Conservation (phyloP, 35 echinoderm and acorn worm species). For the Apostichopus parvimensis region DNA sequence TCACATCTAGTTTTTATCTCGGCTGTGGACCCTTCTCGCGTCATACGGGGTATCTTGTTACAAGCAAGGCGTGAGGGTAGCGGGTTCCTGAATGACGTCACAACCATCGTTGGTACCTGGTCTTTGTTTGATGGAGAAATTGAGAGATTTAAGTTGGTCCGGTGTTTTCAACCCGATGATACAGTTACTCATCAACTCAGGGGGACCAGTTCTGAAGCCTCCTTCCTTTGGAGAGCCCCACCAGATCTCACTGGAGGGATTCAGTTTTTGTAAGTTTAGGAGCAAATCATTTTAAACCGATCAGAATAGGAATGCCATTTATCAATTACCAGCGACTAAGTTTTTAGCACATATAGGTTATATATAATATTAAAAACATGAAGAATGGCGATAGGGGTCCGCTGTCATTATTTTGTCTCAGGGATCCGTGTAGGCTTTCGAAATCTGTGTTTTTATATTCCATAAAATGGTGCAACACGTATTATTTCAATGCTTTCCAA, state of each 20-base stretch:
- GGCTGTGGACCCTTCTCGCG: neutral
- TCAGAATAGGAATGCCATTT: no score
- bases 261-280: slow-evolving; percentile 25
- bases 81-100: neutral
- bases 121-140: neutral
- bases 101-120: slow-evolving; percentile 25
- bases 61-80: neutral
- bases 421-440: no score
- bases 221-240: slow-evolving; percentile 23
- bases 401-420: no score
- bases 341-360: no score
- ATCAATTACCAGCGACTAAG: no score
- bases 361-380: no score
- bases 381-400: no score
- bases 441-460: no score
- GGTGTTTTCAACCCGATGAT: neutral
- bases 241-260: neutral
- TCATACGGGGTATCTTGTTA: slow-evolving; percentile 12
- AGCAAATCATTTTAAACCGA: neutral
- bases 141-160: neutral
- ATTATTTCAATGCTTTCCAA: no score
- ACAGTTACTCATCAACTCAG: slow-evolving; percentile 2
- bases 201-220: neutral
- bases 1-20: neutral
- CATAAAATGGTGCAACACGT: no score